Percentiles rank a stretch among this genome's conserved stretches.
phyloP scores from a whole-genome alignment of 2,888 invertebrate genomes.

The Camponotus fellah region DNA sequence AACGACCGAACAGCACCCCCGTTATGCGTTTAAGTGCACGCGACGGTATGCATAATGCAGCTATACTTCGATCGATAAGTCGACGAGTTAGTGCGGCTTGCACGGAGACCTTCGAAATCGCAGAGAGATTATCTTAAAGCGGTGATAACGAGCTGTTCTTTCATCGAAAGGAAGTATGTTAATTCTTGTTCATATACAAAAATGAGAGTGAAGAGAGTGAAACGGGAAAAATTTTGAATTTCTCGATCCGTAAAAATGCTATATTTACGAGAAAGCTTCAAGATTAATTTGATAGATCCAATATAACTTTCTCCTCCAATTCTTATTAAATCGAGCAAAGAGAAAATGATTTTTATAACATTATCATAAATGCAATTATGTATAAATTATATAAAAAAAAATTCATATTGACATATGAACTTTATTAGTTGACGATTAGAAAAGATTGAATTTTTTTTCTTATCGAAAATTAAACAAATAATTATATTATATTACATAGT shows the following conservation, averaged over 20 bases:
- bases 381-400: neutral
- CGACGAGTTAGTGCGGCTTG: constrained; percentile 13
- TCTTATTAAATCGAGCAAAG: neutral
- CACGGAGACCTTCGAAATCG: neutral
- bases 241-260: neutral
- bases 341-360: neutral
- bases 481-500: no score
- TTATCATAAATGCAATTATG: neutral
- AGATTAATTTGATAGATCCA: neutral
- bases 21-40: constrained; percentile 73
- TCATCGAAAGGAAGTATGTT: constrained; percentile 38
- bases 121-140: constrained; percentile 21
- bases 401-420: neutral
- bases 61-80: constrained; percentile 60
- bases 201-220: neutral
- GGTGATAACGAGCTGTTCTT: constrained; percentile 23
- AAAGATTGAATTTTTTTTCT: neutral
- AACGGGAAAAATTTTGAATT: neutral
- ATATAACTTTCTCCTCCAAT: neutral
- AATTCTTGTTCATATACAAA: neutral
- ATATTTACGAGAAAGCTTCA: neutral
- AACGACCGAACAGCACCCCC: constrained; percentile 49
- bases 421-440: neutral
- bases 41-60: constrained; percentile 74
- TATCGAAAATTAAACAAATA: no score